Conservation (phyloP, 2,888 invertebrate species). For the Diachrysia chrysitis region DNA sequence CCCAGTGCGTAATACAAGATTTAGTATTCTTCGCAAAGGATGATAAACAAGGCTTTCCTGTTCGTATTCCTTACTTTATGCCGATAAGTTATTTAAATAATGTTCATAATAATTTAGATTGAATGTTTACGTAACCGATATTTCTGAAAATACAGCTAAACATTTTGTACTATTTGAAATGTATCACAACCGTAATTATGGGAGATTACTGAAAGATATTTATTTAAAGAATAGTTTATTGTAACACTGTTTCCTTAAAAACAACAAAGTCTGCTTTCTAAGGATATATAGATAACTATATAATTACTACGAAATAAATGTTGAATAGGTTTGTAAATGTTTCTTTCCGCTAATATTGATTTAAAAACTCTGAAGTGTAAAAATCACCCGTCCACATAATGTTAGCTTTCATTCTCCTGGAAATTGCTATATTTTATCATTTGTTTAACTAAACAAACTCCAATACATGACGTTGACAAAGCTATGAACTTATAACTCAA, state of each 20-base stretch:
- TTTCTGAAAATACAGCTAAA: not conserved
- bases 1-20: slow-evolving; percentile 5
- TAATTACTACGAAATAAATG: not conserved
- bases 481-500: slow-evolving; percentile 27
- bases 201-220: too few relatives aligned
- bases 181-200: not conserved
- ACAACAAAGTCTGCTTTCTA: too few relatives aligned
- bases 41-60: not conserved
- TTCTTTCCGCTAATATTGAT: not conserved
- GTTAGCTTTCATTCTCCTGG: slow-evolving; percentile 8
- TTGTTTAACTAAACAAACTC: slow-evolving; percentile 27
- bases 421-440: slow-evolving; percentile 24
- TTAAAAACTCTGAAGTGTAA: slow-evolving; percentile 8
- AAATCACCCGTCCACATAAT: not conserved
- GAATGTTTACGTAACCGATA: not conserved
- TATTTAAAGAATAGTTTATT: too few relatives aligned
- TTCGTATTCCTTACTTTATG: not conserved
- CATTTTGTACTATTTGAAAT: not conserved
- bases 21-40: not conserved
- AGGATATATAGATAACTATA: not conserved
- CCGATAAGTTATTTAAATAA: not conserved
- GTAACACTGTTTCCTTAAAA: too few relatives aligned
- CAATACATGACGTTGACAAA: not conserved
- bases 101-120: slow-evolving; percentile 3
- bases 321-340: not conserved